Base-by-base conservation (phyloP, 2,797 vertebrate genomes). In the Sus cebifrons region DNA sequence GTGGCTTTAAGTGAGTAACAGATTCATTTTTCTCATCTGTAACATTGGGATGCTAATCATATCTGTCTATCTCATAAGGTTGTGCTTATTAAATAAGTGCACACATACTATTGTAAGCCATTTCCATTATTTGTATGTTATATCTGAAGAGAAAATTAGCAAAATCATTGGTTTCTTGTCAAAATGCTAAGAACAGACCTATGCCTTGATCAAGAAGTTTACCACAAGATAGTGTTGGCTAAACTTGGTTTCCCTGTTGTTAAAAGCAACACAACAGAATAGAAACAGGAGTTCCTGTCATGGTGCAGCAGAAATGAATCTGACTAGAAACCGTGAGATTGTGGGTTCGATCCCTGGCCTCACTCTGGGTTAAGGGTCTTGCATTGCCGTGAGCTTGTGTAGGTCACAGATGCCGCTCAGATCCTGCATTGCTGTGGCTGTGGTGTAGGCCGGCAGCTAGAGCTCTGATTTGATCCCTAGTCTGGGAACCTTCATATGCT, bases 201-300 rank as follows among this genome's bases (percentile, higher is more conserved):
- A 9, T 79, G 17, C 12, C 84, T 77, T 32, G 9, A 36, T 86
- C 21, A 49, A 77, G 49, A 40, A 70, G 67, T 60, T 2, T 49
- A 82, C n/a, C 17, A 25, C 2, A 84, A 58, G 23, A 64, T 6
- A 64, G 0, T 71, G 13, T 62, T 49, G 40, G 1, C n/a, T 79
- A 25, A 89, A 85, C 0, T 79, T 56, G 7, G 15, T 75, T 94
- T 90, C 86, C 7, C 11, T 74, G 9, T 36, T 88, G 6, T 86
- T 86, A 94, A 73, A 90, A 73, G 52, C n/a, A 70, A 84, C 70
- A 62, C 23, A 71, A 65, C 27, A 68, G 94, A 89, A 64, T 71
- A 7, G 27, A 86, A 86, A 27, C 6, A 67, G 44, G 44, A 49
- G 44, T 49, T 49, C 44, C 44, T 49, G 44, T 49, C 44, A 49